phyloP scores from a whole-genome alignment of 2,888 invertebrate genomes.

The Helicoverpa assulta region DNA sequence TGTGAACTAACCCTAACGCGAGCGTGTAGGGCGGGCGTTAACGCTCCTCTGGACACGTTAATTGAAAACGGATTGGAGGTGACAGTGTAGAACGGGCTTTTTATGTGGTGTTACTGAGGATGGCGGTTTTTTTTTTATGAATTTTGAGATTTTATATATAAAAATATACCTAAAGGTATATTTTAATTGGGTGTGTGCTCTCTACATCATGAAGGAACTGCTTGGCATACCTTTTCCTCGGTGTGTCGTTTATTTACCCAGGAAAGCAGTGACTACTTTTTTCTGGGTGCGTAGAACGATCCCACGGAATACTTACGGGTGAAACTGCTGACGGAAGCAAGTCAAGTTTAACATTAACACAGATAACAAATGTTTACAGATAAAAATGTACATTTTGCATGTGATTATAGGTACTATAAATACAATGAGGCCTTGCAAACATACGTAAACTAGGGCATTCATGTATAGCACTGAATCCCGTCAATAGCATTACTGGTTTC shows the following conservation, averaged over 20 bases:
- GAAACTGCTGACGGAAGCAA: no score
- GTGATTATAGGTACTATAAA: not conserved
- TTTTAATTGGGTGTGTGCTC: no score
- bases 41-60: conserved; percentile 88
- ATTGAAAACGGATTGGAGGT: conserved; percentile 90
- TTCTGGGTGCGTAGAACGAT: no score
- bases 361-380: no score
- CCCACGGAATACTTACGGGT: no score
- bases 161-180: not conserved
- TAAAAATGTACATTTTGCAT: no score
- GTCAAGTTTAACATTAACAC: no score
- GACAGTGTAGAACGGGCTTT: conserved; percentile 87
- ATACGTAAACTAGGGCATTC: not conserved
- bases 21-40: conserved; percentile 78
- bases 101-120: conserved; percentile 62
- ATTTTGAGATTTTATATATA: not conserved
- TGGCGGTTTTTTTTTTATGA: conserved; percentile 39
- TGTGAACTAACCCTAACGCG: conserved; percentile 71
- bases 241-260: no score
- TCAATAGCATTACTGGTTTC: conserved; percentile 22
- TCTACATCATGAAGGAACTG: no score
- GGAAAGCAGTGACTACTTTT: no score
- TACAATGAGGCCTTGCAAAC: not conserved
- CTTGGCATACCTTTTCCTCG: no score
- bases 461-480: not conserved